These are phyloP conservation scores for Trogon melanurus DNA, from an alignment of 2,113 vertebrate species.

Conservation along the genomic window DNA sequence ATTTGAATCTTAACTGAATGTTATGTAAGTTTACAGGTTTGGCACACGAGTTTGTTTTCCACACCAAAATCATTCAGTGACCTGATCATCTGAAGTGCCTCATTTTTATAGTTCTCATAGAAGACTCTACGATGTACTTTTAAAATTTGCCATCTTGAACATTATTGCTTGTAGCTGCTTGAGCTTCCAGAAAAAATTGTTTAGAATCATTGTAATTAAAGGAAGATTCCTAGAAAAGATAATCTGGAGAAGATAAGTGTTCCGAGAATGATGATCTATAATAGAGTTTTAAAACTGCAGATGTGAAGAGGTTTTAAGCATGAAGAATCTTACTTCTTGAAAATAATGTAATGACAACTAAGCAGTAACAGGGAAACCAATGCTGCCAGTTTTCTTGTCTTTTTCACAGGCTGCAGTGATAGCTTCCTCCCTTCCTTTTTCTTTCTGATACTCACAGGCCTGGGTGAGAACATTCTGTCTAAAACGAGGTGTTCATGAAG, in stretches of 20 bases:
- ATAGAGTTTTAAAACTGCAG: neutral
- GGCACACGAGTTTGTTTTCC: neutral
- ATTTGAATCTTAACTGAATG: neutral
- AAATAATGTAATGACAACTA: neutral
- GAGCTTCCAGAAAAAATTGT: neutral
- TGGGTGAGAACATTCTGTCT: neutral
- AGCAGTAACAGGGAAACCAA: neutral
- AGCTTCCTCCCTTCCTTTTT: neutral
- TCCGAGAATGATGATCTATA: neutral
- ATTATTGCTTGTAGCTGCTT: neutral
- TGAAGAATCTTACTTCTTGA: neutral
- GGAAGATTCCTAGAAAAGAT: neutral
- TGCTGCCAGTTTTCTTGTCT: neutral
- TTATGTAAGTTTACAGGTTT: neutral
- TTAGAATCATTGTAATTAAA: constrained; percentile 14
- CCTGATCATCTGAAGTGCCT: neutral
- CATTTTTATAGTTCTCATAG: neutral
- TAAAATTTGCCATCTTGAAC: neutral
- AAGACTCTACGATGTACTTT: neutral
- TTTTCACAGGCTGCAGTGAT: neutral
- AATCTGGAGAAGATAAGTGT: neutral
- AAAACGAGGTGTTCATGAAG: neutral
- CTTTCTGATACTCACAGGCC: neutral
- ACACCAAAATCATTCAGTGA: neutral
- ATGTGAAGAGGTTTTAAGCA: neutral